Evolutionary conservation across 1,140 invertebrate genomes (phyloP).

Genomic region (Kradibia gibbosae): DNA sequence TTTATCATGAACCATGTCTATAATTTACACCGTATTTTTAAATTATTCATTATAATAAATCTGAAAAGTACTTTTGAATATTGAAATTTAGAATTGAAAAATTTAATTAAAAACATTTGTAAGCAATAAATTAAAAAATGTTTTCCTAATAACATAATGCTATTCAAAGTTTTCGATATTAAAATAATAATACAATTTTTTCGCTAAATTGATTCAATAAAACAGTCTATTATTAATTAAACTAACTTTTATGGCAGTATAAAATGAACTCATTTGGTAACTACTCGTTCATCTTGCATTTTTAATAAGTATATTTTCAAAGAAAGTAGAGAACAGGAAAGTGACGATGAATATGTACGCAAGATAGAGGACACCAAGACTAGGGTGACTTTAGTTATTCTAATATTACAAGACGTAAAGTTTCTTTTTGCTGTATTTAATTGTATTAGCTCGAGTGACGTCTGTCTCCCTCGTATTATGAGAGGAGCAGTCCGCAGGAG

Average conservation of each 20-base stretch:
- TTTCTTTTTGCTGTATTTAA: constrained; percentile 15
- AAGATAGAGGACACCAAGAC: background rate
- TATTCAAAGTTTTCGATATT: background rate
- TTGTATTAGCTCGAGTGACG: background rate
- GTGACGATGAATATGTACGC: background rate
- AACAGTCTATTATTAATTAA: background rate
- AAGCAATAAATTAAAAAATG: too few relatives aligned
- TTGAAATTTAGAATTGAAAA: too few relatives aligned
- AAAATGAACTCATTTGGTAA: background rate
- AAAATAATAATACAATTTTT: background rate
- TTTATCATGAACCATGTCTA: too few relatives aligned
- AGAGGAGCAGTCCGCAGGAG: background rate
- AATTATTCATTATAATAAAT: too few relatives aligned
- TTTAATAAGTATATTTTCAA: background rate
- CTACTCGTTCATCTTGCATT: background rate
- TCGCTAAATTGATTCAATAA: background rate
- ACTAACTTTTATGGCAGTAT: background rate
- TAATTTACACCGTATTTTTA: too few relatives aligned
- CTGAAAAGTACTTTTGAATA: too few relatives aligned
- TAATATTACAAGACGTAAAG: constrained; percentile 36
- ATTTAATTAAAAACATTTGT: too few relatives aligned
- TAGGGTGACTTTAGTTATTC: background rate
- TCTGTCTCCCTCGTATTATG: constrained; percentile 9
- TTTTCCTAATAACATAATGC: too few relatives aligned
- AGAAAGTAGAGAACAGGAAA: background rate